Conservation (phyloP, 2,113 vertebrate genomes). For the Hippotragus niger region DNA sequence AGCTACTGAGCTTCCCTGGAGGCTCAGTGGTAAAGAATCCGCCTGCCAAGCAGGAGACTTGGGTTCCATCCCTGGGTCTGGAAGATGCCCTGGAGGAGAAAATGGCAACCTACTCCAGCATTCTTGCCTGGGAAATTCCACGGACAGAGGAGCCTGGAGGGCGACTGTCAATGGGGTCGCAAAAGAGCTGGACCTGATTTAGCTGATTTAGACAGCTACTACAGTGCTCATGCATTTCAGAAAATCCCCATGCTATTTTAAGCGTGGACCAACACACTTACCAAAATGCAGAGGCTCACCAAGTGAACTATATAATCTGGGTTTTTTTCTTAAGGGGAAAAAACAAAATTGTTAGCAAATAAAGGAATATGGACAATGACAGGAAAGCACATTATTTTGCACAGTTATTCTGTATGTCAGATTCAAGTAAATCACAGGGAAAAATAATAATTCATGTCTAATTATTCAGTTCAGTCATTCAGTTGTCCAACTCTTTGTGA, state of each 20-base stretch:
- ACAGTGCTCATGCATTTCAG: background rate
- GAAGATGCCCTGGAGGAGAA: background rate
- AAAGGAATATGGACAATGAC: background rate
- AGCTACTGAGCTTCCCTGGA: background rate
- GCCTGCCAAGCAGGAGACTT: background rate
- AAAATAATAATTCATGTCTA: background rate
- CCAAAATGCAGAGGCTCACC: background rate
- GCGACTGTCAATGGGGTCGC: background rate
- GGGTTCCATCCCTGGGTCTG: background rate
- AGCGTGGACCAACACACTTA: background rate
- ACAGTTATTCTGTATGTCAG: background rate
- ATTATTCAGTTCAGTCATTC: background rate
- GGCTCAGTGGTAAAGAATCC: background rate
- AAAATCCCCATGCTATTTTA: constrained; percentile 18
- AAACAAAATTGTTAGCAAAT: background rate
- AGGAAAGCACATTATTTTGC: background rate
- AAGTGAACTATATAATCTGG: background rate
- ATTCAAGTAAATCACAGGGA: background rate
- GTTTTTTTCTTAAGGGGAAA: background rate
- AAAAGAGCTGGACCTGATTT: background rate
- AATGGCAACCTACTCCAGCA: background rate
- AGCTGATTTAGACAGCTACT: background rate
- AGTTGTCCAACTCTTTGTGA: background rate
- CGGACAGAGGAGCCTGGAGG: background rate
- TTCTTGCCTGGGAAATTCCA: background rate